Conservation (phyloP, 2,797 vertebrate species). For the Streptopelia turtur region DNA sequence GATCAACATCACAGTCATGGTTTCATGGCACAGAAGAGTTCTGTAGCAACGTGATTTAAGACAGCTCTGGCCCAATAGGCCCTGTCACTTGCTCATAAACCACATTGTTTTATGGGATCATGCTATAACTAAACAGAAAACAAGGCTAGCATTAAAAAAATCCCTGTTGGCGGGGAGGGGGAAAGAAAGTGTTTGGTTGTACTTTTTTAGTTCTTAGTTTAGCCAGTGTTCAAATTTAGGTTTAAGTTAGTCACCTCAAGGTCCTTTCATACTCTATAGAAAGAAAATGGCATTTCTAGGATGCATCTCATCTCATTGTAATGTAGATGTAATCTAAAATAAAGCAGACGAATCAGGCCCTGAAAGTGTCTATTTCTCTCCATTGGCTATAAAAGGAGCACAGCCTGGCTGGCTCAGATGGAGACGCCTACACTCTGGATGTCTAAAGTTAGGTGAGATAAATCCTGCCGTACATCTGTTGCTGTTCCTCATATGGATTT, state of each 20-base stretch:
- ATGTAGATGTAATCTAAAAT: constrained; percentile 4
- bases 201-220: neutral
- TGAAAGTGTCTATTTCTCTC: constrained; percentile 24
- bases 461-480: constrained; percentile 37
- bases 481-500: constrained; percentile 25
- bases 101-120: neutral
- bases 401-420: constrained; percentile 29
- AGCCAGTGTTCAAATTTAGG: neutral
- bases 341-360: neutral
- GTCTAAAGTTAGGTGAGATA: constrained; percentile 54
- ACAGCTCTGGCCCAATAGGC: neutral
- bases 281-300: constrained; percentile 1
- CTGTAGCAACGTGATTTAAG: neutral
- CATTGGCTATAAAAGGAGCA: constrained; percentile 17
- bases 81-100: neutral
- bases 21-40: neutral
- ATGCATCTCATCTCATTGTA: neutral
- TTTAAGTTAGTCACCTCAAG: neutral
- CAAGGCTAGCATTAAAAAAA: neutral
- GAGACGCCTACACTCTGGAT: neutral
- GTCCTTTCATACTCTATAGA: neutral
- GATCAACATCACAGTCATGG: neutral
- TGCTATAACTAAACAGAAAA: neutral
- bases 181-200: neutral
- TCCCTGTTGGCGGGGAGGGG: no score